Evolutionary conservation across 2,797 vertebrate genomes (phyloP).

Genomic region (Stomatorhinus walkeri): DNA sequence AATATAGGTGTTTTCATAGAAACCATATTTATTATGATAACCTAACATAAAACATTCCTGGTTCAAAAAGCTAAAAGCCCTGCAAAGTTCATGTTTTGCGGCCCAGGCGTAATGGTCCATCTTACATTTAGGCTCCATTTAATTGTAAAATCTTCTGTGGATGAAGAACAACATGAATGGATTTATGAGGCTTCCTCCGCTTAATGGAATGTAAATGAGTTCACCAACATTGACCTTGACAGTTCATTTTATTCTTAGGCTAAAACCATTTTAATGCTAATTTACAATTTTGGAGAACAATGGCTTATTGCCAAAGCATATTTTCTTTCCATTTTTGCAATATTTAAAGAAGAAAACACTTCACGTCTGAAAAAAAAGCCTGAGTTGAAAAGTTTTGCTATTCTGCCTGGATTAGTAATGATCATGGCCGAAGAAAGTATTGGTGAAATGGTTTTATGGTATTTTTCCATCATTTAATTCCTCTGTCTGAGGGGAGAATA

Average conservation of each 20-base stretch:
- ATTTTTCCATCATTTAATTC: slow-evolving; percentile 24
- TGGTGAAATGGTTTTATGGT: slow-evolving; percentile 21
- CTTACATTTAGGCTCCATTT: slow-evolving; percentile 33
- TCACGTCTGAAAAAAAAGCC: not conserved
- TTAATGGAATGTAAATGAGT: slow-evolving; percentile 51
- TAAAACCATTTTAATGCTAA: slow-evolving; percentile 44
- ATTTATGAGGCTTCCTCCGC: slow-evolving; percentile 37
- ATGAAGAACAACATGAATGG: slow-evolving; percentile 44
- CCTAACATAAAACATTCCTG: not conserved
- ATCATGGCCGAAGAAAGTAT: not conserved
- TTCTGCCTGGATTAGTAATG: slow-evolving; percentile 13
- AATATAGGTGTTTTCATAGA: not conserved
- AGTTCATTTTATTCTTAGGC: slow-evolving; percentile 39
- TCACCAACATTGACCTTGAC: slow-evolving; percentile 51
- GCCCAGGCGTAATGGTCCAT: slow-evolving; percentile 29
- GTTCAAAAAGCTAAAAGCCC: not conserved
- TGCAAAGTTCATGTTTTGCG: not conserved
- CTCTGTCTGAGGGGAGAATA: slow-evolving; percentile 21
- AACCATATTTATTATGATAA: not conserved
- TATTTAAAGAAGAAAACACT: slow-evolving; percentile 9
- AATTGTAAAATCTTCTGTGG: slow-evolving; percentile 46
- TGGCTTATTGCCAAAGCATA: slow-evolving; percentile 40
- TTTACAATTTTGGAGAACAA: slow-evolving; percentile 45
- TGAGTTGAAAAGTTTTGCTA: slow-evolving; percentile 14
- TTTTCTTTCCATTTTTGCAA: slow-evolving; percentile 33